Base-by-base conservation (phyloP, 2,113 vertebrate species). In the Rhinopomastus cyanomelas region DNA sequence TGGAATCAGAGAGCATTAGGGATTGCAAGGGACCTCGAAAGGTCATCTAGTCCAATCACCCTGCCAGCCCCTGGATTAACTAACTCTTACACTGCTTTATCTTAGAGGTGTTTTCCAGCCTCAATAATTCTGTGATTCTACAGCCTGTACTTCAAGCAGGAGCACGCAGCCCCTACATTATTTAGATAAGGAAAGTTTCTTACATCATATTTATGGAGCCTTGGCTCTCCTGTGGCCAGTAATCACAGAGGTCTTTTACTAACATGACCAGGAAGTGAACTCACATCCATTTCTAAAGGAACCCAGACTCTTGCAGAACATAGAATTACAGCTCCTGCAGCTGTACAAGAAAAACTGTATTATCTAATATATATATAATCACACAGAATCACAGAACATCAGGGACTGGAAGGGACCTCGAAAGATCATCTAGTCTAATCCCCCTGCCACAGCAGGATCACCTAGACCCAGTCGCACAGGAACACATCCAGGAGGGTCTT, bases 191-290 rank as follows among this genome's bases (percentile, higher is more conserved):
- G 25, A 26, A 76, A 87, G 22, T 81, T 89, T 62, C 79, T 85
- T 76, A 46, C 37, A 82, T 53, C 11, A 48, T n/a, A 9, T 74
- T 85, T 87, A 66, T 39, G 36, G 48, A 92, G 65, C 21, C n/a
- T 46, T 77, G 34, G 11, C 46, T 89, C 85, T 95, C 61, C 64
- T 52, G 78, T 87, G 72, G 26, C 65, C 19, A 49, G 4, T 67
- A 87, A 87, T 87, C 81, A 88, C n/a, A 85, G n/a, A 80, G 29
- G 14, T 48, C 79, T 86, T 84, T 85, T 87, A 56, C 60, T 57
- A 59, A 52, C 34, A 48, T 0, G 7, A 39, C 32, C 79, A 83
- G 79, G 82, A 87, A 89, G 79, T 69, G 76, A 92, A 87, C 60
- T 90, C 60, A 34, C 55, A 85, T 64, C 42, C 57, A 77, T 68